Percentiles rank a stretch among this genome's conserved stretches.
Conservation (phyloP, 1,140 invertebrate species). For the Eriosoma lanigerum region DNA sequence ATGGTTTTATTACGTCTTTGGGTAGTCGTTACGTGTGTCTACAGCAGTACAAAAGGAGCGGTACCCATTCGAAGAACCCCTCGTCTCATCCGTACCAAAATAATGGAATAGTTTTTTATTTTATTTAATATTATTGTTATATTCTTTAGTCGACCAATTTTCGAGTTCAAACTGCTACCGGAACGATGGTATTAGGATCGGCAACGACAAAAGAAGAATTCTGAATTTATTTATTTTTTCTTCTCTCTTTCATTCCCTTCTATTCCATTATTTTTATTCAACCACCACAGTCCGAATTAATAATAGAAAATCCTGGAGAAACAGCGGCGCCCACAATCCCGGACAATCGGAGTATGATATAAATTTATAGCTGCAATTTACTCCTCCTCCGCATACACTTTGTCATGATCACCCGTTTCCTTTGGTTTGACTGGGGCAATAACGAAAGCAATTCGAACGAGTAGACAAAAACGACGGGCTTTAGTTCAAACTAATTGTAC, state of each 20-base stretch:
- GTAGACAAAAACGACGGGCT: slow-evolving; percentile 5
- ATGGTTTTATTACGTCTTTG: slow-evolving; percentile 43
- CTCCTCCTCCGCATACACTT: neutral
- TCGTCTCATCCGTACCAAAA: neutral
- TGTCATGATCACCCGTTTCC: neutral
- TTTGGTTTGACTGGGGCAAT: slow-evolving; percentile 3
- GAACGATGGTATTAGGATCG: slow-evolving; percentile 38
- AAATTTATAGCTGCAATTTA: slow-evolving; percentile 23
- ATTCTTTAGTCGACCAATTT: slow-evolving; percentile 40
- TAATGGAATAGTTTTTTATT: slow-evolving; percentile 16
- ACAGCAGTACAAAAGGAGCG: slow-evolving; percentile 14
- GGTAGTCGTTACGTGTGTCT: slow-evolving; percentile 37
- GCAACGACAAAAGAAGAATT: slow-evolving; percentile 26
- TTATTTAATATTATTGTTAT: slow-evolving; percentile 42
- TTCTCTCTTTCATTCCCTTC: neutral
- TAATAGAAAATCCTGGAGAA: slow-evolving; percentile 29
- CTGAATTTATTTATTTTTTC: slow-evolving; percentile 22
- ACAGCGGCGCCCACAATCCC: slow-evolving; percentile 34
- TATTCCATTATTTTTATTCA: neutral
- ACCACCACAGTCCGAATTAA: slow-evolving; percentile 20
- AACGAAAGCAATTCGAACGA: slow-evolving; percentile 19
- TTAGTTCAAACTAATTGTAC: neutral
- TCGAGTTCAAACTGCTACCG: slow-evolving; percentile 29
- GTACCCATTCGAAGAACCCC: neutral
- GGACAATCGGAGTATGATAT: slow-evolving; percentile 34